Evolutionary conservation across 2,113 vertebrate genomes (phyloP).

Genomic region (Semnornis frantzii): DNA sequence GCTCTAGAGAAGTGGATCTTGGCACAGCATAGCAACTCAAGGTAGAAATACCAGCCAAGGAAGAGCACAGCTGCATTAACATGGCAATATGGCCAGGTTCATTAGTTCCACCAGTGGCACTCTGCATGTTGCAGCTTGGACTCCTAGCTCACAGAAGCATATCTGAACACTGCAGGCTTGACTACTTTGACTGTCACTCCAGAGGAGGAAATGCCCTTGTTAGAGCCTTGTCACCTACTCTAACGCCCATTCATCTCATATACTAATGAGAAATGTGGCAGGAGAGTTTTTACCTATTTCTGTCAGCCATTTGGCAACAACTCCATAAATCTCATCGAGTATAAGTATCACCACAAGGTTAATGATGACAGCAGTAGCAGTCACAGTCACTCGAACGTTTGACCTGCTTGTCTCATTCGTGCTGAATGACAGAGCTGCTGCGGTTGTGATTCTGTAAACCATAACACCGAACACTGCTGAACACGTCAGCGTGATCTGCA

Average conservation of each 20-base stretch:
- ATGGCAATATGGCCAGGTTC: neutral
- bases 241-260: neutral
- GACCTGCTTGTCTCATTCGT: slow-evolving; percentile 84
- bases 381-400: slow-evolving; percentile 90
- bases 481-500: slow-evolving; percentile 89
- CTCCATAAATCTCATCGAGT: slow-evolving; percentile 95
- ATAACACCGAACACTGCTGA: slow-evolving; percentile 93
- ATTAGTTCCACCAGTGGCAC: neutral
- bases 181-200: neutral
- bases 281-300: slow-evolving; percentile 85
- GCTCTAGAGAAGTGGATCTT: neutral
- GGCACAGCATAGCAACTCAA: neutral
- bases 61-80: neutral
- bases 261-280: neutral
- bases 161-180: neutral
- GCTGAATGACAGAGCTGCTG: slow-evolving; percentile 91
- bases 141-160: neutral
- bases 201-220: neutral
- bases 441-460: slow-evolving; percentile 90
- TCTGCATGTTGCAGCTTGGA: neutral
- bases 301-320: slow-evolving; percentile 93
- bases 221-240: neutral
- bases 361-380: slow-evolving; percentile 93
- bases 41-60: neutral
- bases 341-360: slow-evolving; percentile 96